phyloP scores from a whole-genome alignment of 2,888 invertebrate genomes.

The Neria commutata region DNA sequence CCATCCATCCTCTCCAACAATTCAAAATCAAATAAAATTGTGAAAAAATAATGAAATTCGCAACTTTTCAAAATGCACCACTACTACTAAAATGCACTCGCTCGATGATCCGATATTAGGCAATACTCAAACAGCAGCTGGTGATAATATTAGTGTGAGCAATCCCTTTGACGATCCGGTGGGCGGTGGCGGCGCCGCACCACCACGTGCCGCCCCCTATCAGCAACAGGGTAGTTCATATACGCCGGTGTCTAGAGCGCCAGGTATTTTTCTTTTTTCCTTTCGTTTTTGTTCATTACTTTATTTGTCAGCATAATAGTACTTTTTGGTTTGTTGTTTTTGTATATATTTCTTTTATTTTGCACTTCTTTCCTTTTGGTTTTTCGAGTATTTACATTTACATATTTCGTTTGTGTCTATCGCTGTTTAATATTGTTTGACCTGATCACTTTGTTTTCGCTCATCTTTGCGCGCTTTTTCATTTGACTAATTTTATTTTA shows the following conservation, averaged over 20 bases:
- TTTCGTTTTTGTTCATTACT: constrained; percentile 31
- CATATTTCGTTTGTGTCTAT: too few relatives aligned
- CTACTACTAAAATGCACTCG: constrained; percentile 28
- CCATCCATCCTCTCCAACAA: constrained; percentile 15
- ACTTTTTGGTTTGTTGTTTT: constrained; percentile 19
- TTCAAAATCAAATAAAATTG: not conserved
- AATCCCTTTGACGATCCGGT: constrained; percentile 83
- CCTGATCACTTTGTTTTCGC: constrained; percentile 20
- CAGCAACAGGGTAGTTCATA: constrained; percentile 59
- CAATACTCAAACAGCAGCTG: constrained; percentile 57
- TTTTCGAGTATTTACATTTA: constrained; percentile 9
- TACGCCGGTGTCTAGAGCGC: constrained; percentile 62
- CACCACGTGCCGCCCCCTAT: constrained; percentile 54
- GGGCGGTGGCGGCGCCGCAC: constrained; percentile 38
- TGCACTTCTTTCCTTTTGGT: constrained; percentile 21
- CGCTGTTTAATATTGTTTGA: constrained; percentile 4
- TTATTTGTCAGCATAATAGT: constrained; percentile 22
- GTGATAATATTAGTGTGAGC: constrained; percentile 83
- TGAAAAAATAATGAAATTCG: not conserved
- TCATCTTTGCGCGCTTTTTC: constrained; percentile 22
- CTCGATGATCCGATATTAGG: constrained; percentile 37
- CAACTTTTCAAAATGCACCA: not conserved
- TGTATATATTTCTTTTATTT: constrained; percentile 21
- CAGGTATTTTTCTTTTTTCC: constrained; percentile 54
- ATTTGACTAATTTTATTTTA: not conserved